Evolutionary conservation across 2,797 vertebrate species (phyloP).

Genomic region (Enteromius thamalakanensis): DNA sequence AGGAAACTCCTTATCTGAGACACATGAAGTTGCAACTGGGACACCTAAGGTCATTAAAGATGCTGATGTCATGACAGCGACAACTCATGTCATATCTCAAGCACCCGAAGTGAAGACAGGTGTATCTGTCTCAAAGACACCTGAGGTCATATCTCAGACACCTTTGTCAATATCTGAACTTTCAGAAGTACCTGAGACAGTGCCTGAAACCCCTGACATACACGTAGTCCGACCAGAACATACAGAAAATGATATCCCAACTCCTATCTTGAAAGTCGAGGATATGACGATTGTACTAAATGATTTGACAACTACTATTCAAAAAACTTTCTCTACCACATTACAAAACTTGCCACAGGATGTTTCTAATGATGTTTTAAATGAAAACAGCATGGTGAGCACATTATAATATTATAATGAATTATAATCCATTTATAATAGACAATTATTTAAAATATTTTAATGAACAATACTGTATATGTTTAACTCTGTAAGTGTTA

Average conservation of each 20-base stretch:
- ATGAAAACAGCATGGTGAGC: constrained; percentile 79
- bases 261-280: constrained; percentile 33
- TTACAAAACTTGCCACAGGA: constrained; percentile 48
- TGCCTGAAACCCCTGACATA: constrained; percentile 4
- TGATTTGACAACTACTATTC: constrained; percentile 65
- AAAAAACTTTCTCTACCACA: constrained; percentile 33
- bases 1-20: neutral
- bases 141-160: neutral
- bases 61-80: neutral
- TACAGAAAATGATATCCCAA: constrained; percentile 2
- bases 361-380: constrained; percentile 55
- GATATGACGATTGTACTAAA: constrained; percentile 54
- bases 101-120: neutral
- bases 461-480: neutral
- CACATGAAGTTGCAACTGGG: neutral
- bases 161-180: neutral
- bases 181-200: neutral
- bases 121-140: neutral
- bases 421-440: neutral
- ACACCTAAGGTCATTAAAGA: constrained; percentile 3
- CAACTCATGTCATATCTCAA: neutral
- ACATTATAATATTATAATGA: neutral
- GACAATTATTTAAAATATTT: neutral
- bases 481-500: neutral
- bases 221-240: constrained; percentile 22